phyloP scores from a whole-genome alignment of 2,888 invertebrate species.

The Malacosoma neustria region DNA sequence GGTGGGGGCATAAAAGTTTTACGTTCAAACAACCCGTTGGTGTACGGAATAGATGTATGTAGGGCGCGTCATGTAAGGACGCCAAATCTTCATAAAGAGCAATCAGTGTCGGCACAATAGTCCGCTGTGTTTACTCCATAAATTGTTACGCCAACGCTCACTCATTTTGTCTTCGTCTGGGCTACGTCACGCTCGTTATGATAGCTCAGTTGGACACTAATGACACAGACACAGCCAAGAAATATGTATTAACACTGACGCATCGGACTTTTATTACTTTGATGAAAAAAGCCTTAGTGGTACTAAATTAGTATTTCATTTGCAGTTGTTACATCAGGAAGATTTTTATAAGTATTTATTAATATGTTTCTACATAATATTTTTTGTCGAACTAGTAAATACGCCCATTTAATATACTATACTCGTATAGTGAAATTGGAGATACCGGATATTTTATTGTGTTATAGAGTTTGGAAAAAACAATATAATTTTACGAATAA shows the following conservation, averaged over 20 bases:
- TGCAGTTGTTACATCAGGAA: too few species aligned
- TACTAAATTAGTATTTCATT: too few species aligned
- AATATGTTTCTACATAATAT: too few species aligned
- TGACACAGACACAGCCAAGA: neutral
- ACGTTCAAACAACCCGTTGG: conserved; percentile 71
- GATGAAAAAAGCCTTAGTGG: too few species aligned
- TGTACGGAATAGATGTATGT: conserved; percentile 50
- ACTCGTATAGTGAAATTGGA: too few species aligned
- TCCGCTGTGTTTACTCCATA: conserved; percentile 44
- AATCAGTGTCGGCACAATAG: conserved; percentile 64
- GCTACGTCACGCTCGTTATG: neutral
- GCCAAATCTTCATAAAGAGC: conserved; percentile 66
- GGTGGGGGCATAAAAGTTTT: conserved; percentile 69
- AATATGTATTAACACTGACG: neutral
- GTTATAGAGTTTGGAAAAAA: too few species aligned
- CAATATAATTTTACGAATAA: too few species aligned
- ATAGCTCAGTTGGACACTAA: neutral
- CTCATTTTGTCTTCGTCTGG: conserved; percentile 31
- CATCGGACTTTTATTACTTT: too few species aligned
- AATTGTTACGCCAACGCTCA: conserved; percentile 47
- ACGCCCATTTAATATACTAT: too few species aligned
- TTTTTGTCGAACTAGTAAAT: too few species aligned
- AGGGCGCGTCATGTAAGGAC: conserved; percentile 48
- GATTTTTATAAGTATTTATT: too few species aligned
- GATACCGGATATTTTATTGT: too few species aligned